Conservation (phyloP, 2,113 vertebrate species). For the Petrocephalus zakoni region DNA sequence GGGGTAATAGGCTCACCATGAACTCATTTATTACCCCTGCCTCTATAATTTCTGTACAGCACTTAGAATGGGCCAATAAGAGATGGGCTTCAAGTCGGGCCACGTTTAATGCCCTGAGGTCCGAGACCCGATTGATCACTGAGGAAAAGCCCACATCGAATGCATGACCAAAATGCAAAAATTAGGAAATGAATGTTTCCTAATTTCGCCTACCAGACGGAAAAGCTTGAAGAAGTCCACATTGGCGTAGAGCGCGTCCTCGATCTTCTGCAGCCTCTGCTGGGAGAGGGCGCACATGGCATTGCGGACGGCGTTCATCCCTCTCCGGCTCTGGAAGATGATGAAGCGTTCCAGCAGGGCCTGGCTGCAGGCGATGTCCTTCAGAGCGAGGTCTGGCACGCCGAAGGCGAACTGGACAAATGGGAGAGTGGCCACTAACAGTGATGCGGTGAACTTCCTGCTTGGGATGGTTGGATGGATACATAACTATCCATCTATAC, state of each 20-base stretch:
- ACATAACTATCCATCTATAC: too few relatives aligned
- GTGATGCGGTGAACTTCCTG: background rate
- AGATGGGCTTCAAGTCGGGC: background rate
- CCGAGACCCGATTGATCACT: background rate
- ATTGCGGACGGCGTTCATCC: conserved; percentile 64
- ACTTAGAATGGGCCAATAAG: background rate
- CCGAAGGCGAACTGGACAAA: conserved; percentile 78
- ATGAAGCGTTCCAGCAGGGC: conserved; percentile 78
- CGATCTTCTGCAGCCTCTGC: conserved; percentile 76
- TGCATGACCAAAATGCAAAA: background rate
- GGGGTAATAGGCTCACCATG: background rate
- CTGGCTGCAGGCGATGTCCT: conserved; percentile 88
- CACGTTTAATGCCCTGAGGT: background rate
- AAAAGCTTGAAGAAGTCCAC: conserved; percentile 94
- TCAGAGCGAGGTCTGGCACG: conserved; percentile 78
- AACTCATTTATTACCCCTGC: background rate
- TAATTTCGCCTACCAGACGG: conserved; percentile 66
- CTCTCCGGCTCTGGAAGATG: conserved; percentile 75
- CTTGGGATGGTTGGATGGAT: background rate
- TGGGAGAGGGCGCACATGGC: conserved; percentile 84
- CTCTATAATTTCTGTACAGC: background rate
- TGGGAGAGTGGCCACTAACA: background rate
- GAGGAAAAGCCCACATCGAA: background rate
- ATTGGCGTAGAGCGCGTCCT: conserved; percentile 82
- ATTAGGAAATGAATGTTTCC: background rate